Conservation (phyloP, 2,113 vertebrate species). For the Oryzias curvinotus region DNA sequence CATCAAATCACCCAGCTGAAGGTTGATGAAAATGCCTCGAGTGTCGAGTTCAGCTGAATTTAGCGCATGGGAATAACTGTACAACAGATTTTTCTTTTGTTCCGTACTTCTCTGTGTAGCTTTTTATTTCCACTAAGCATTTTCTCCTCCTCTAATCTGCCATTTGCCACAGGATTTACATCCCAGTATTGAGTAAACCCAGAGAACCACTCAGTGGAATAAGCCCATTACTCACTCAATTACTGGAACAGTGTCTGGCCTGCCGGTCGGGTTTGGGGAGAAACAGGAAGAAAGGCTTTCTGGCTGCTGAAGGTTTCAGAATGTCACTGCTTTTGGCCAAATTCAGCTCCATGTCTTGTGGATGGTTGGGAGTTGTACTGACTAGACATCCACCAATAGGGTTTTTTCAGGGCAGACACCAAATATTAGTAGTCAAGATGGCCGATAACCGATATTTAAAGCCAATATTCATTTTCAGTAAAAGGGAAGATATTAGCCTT, state of each 20-base stretch:
- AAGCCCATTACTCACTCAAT: conserved; percentile 79
- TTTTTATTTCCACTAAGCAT: conserved; percentile 45
- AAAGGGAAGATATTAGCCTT: too few species aligned
- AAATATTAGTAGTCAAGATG: too few species aligned
- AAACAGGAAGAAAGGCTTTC: conserved; percentile 59
- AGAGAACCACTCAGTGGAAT: conserved; percentile 77
- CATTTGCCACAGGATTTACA: conserved; percentile 75
- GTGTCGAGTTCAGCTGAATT: conserved; percentile 45
- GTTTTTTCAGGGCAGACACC: too few species aligned
- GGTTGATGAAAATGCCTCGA: conserved; percentile 18
- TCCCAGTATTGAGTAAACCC: conserved; percentile 67
- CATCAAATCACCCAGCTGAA: neutral
- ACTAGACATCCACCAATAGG: too few species aligned
- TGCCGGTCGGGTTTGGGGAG: conserved; percentile 63
- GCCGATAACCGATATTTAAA: too few species aligned
- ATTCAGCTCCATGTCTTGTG: conserved; percentile 41
- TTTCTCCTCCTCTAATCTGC: conserved; percentile 39
- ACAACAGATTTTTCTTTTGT: conserved; percentile 63
- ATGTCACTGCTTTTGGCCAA: conserved; percentile 57
- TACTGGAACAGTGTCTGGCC: conserved; percentile 70
- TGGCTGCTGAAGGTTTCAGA: conserved; percentile 60
- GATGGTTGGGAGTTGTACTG: too few species aligned
- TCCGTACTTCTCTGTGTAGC: conserved; percentile 33
- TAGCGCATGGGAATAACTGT: conserved; percentile 55
- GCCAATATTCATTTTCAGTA: too few species aligned